Evolutionary conservation across 2,888 invertebrate genomes (phyloP).

Genomic region (Troides helena): DNA sequence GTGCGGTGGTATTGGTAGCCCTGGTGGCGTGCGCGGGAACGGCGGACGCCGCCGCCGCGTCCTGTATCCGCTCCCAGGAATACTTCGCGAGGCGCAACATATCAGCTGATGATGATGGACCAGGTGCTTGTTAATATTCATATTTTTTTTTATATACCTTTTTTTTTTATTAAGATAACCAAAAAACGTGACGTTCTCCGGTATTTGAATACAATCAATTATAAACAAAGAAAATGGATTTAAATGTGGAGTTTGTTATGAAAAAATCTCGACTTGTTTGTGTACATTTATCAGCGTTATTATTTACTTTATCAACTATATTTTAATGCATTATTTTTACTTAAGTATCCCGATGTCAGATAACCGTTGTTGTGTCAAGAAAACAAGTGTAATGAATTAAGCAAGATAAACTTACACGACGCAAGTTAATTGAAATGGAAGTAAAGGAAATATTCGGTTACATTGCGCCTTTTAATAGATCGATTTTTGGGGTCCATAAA

Average conservation of each 20-base stretch:
- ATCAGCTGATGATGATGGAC: slow-evolving; percentile 73
- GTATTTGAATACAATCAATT: neutral
- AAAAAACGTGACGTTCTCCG: neutral
- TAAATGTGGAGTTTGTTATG: slow-evolving; percentile 4
- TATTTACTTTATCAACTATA: slow-evolving; percentile 8
- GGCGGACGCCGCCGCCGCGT: slow-evolving; percentile 52
- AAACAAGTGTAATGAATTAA: slow-evolving; percentile 6
- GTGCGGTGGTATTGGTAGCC: slow-evolving; percentile 61
- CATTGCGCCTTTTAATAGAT: slow-evolving; percentile 9
- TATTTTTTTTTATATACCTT: neutral
- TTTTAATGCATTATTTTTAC: slow-evolving; percentile 9
- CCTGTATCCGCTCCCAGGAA: slow-evolving; percentile 60
- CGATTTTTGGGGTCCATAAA: neutral
- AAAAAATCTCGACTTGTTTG: neutral
- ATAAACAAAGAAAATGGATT: slow-evolving; percentile 11
- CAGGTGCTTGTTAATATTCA: slow-evolving; percentile 59
- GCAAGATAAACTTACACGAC: neutral
- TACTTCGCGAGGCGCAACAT: slow-evolving; percentile 70
- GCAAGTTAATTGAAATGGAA: neutral
- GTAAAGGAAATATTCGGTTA: neutral
- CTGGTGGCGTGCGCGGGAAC: slow-evolving; percentile 53
- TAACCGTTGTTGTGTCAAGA: slow-evolving; percentile 2
- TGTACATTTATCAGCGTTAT: slow-evolving; percentile 8
- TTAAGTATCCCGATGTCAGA: slow-evolving; percentile 8
- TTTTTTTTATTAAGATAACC: neutral